phyloP scores from a whole-genome alignment of 2,113 vertebrate genomes.

The Mesocricetus auratus region DNA sequence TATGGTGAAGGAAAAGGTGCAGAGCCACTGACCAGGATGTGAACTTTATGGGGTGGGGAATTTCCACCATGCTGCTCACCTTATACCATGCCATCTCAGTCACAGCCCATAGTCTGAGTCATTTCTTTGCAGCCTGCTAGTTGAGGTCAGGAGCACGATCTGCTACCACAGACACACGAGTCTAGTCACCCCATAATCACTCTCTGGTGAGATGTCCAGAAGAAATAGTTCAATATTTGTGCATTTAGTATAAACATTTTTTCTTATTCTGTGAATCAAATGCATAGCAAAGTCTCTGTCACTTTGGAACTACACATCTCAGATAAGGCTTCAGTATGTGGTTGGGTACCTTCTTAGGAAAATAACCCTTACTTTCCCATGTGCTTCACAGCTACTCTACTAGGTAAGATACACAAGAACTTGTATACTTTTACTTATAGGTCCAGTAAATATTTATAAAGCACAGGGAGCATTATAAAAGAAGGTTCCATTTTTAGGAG shows the following conservation, averaged over 20 bases:
- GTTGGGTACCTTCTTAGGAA: slow-evolving; percentile 9
- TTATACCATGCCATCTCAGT: background rate
- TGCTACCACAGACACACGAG: background rate
- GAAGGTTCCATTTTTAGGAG: slow-evolving; percentile 49
- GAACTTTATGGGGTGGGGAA: background rate
- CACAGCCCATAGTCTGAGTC: background rate
- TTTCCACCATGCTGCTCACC: background rate
- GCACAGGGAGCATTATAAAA: slow-evolving; percentile 57
- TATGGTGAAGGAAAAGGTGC: background rate
- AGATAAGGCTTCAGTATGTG: background rate
- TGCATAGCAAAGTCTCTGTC: background rate
- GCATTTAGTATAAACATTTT: background rate
- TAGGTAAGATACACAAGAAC: slow-evolving; percentile 63
- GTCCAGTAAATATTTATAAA: slow-evolving; percentile 76
- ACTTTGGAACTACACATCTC: background rate
- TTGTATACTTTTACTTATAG: slow-evolving; percentile 66
- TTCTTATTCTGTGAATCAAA: background rate
- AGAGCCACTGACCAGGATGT: background rate
- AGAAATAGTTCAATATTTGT: slow-evolving; percentile 22
- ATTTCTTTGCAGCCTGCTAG: background rate
- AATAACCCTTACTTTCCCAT: slow-evolving; percentile 6
- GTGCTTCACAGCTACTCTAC: slow-evolving; percentile 24
- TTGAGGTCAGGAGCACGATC: background rate
- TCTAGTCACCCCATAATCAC: background rate
- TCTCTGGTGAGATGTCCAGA: background rate